Percentiles rank a stretch among this genome's conserved stretches.
phyloP scores from a whole-genome alignment of 1,140 invertebrate species.

The Drosophila sproati region DNA sequence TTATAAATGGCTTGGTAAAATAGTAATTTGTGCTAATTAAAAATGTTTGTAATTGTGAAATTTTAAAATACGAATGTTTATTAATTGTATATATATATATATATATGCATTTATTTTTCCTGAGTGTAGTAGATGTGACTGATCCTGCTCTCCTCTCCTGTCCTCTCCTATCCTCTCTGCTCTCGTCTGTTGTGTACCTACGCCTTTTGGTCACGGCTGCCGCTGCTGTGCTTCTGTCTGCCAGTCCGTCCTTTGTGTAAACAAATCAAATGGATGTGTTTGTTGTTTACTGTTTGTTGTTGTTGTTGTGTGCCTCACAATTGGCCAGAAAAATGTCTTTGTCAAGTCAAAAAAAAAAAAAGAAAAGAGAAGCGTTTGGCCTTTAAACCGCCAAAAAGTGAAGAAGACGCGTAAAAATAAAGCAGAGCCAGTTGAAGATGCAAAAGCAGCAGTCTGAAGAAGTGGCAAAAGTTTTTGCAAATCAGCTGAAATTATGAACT shows the following conservation, averaged over 20 bases:
- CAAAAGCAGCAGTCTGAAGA: slow-evolving; percentile 11
- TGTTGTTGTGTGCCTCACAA: slow-evolving; percentile 49
- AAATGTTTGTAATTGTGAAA: too few relatives aligned
- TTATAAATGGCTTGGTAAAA: too few relatives aligned
- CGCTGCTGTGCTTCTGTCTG: slow-evolving; percentile 28
- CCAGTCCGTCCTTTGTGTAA: slow-evolving; percentile 60
- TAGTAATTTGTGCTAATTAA: too few relatives aligned
- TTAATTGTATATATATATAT: slow-evolving; percentile 1
- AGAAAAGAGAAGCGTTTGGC: slow-evolving; percentile 66
- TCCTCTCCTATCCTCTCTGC: too few relatives aligned
- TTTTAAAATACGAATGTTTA: too few relatives aligned
- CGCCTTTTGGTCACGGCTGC: slow-evolving; percentile 77
- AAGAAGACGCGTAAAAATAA: slow-evolving; percentile 12
- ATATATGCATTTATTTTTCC: slow-evolving; percentile 45
- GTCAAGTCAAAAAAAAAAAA: slow-evolving; percentile 59
- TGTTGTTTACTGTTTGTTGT: slow-evolving; percentile 10
- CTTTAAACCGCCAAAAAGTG: slow-evolving; percentile 61
- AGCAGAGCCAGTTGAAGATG: neutral
- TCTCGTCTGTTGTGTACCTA: slow-evolving; percentile 55
- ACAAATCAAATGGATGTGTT: slow-evolving; percentile 75
- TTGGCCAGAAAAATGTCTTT: slow-evolving; percentile 76
- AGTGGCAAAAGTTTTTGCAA: slow-evolving; percentile 74
- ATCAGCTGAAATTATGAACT: slow-evolving; percentile 83
- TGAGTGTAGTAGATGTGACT: slow-evolving; percentile 45
- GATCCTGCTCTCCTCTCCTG: neutral